Conservation (phyloP, 2,797 vertebrate genomes). For the Rhinatrema bivittatum region DNA sequence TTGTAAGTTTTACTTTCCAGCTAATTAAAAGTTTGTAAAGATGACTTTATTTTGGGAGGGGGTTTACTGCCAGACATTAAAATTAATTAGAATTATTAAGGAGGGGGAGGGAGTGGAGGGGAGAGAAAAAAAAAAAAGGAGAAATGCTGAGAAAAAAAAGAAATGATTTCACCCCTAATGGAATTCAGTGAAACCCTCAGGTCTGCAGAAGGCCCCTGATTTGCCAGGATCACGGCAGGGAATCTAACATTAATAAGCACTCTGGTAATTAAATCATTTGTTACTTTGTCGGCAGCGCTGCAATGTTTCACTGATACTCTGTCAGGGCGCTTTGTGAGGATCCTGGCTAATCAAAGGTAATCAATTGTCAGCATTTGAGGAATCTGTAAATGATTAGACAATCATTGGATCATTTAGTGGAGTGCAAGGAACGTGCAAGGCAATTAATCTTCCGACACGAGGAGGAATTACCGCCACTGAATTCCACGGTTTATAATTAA, state of each 20-base stretch:
- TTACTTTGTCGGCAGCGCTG: slow-evolving; percentile 75
- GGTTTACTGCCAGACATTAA: slow-evolving; percentile 65
- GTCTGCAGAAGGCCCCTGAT: slow-evolving; percentile 70
- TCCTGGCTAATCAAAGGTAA: slow-evolving; percentile 80
- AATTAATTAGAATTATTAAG: slow-evolving; percentile 75
- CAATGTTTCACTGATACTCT: slow-evolving; percentile 77
- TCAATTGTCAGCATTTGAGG: slow-evolving; percentile 79
- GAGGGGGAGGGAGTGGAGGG: slow-evolving; percentile 62
- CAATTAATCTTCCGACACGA: slow-evolving; percentile 76
- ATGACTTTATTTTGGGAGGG: too few species aligned
- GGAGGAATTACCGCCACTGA: slow-evolving; percentile 74
- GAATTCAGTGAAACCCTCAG: slow-evolving; percentile 73
- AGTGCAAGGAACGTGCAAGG: slow-evolving; percentile 75
- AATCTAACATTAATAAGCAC: slow-evolving; percentile 78
- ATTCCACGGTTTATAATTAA: slow-evolving; percentile 79
- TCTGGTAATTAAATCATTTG: slow-evolving; percentile 79
- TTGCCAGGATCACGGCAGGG: slow-evolving; percentile 74
- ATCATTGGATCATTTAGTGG: slow-evolving; percentile 80
- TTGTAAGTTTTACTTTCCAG: slow-evolving; percentile 61
- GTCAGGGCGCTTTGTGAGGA: slow-evolving; percentile 75
- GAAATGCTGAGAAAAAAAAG: slow-evolving; percentile 76
- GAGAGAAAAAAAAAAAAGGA: slow-evolving; percentile 70
- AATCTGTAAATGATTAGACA: slow-evolving; percentile 81
- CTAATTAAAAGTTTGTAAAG: slow-evolving; percentile 71
- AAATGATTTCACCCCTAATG: slow-evolving; percentile 78